phyloP scores from a whole-genome alignment of 2,888 invertebrate genomes.

The Agrotis ipsilon region DNA sequence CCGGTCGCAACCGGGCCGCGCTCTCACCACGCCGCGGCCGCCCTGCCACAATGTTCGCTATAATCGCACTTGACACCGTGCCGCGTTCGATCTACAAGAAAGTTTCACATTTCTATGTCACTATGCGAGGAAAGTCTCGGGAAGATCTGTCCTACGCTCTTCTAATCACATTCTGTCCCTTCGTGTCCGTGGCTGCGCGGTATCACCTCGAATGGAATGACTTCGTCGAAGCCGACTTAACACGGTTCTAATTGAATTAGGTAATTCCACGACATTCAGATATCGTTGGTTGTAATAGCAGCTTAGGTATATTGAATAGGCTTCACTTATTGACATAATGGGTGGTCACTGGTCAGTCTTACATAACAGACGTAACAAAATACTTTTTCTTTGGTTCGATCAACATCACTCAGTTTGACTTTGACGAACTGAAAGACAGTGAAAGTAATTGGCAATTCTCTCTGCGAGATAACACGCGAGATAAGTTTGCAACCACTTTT shows the following conservation, averaged over 20 bases:
- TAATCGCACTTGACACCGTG: conserved; percentile 90
- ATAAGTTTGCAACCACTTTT: conserved; percentile 80
- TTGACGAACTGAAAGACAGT: conserved; percentile 78
- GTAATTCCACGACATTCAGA: conserved; percentile 76
- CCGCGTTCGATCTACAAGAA: conserved; percentile 86
- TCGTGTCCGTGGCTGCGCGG: conserved; percentile 49
- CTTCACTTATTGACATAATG: conserved; percentile 73
- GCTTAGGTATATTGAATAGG: conserved; percentile 70
- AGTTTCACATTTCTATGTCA: conserved; percentile 89
- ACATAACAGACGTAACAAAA: conserved; percentile 51
- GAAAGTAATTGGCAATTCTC: conserved; percentile 82
- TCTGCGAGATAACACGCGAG: conserved; percentile 77
- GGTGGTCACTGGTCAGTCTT: conserved; percentile 27
- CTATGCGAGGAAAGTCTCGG: conserved; percentile 75
- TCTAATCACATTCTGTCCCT: conserved; percentile 41
- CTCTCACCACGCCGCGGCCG: conserved; percentile 85
- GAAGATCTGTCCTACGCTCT: conserved; percentile 62
- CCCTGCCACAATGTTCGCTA: conserved; percentile 84
- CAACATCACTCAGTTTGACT: conserved; percentile 64
- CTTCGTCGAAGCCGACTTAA: conserved; percentile 74
- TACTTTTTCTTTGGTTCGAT: conserved; percentile 67
- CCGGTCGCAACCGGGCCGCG: conserved; percentile 90
- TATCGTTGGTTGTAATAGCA: conserved; percentile 39
- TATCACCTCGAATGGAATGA: conserved; percentile 62
- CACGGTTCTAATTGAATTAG: conserved; percentile 85